Percentiles rank a stretch among this genome's conserved stretches.
Conservation (phyloP, 2,113 vertebrate genomes). For the Suncus etruscus region DNA sequence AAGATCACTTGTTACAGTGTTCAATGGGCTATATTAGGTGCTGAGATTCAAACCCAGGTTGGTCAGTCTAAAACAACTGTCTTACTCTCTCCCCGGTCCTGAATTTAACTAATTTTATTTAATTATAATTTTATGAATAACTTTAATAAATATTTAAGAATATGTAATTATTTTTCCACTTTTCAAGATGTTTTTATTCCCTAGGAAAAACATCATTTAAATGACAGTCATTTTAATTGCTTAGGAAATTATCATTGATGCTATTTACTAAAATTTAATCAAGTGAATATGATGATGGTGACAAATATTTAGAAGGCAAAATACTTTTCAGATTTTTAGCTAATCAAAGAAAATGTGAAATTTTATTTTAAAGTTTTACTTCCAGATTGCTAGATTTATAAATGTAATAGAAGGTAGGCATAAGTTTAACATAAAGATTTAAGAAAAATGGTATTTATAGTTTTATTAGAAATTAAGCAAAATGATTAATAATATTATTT, state of each 20-base stretch:
- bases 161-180: not conserved
- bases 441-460: not conserved
- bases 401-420: conserved; percentile 23
- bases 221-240: conserved; percentile 36
- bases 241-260: conserved; percentile 4
- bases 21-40: too few species aligned
- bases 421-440: not conserved
- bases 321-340: conserved; percentile 10
- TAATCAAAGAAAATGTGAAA: conserved; percentile 24
- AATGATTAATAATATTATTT: conserved; percentile 7
- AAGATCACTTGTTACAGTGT: too few species aligned
- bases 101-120: not conserved
- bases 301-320: not conserved
- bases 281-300: conserved; percentile 48
- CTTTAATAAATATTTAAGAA: not conserved
- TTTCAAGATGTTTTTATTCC: conserved; percentile 1
- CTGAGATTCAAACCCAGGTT: too few species aligned
- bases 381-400: not conserved
- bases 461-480: conserved; percentile 36
- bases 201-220: conserved; percentile 10
- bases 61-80: too few species aligned
- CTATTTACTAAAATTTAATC: conserved; percentile 33
- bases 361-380: conserved; percentile 7
- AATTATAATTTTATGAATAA: conserved; percentile 25
- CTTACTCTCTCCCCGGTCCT: not conserved